Percentiles rank a stretch among this genome's conserved stretches.
These are phyloP conservation scores for Pteromalus puparum DNA, from an alignment of 1,140 invertebrate genomes.

Conservation along the genomic window DNA sequence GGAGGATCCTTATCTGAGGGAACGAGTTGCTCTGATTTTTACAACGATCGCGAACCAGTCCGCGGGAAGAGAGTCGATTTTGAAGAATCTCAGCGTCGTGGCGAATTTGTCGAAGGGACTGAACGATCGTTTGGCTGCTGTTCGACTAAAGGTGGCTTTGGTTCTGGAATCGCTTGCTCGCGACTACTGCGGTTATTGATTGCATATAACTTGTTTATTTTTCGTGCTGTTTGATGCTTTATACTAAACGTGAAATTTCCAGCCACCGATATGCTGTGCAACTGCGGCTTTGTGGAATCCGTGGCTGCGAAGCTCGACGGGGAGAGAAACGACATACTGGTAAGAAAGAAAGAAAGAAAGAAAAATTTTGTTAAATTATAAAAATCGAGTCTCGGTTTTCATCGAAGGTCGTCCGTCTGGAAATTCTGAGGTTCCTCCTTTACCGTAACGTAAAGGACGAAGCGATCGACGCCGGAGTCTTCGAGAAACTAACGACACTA, in stretches of 20 bases:
- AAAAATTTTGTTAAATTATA: not conserved
- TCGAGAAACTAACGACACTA: constrained; percentile 56
- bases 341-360: not conserved
- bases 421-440: constrained; percentile 55
- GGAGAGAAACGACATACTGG: constrained; percentile 57
- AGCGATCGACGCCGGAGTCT: constrained; percentile 54
- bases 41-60: constrained; percentile 57
- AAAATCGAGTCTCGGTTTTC: not conserved
- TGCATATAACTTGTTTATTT: not conserved
- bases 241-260: not conserved
- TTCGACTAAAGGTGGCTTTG: constrained; percentile 56
- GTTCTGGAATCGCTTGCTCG: constrained; percentile 57
- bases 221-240: no score
- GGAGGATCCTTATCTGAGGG: constrained; percentile 58
- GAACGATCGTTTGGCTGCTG: constrained; percentile 51
- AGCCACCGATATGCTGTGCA: constrained; percentile 56
- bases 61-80: constrained; percentile 56
- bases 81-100: constrained; percentile 53
- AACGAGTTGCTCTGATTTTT: constrained; percentile 57
- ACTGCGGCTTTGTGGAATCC: constrained; percentile 52
- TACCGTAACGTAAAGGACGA: constrained; percentile 50
- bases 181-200: constrained; percentile 26
- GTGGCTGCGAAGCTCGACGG: constrained; percentile 49
- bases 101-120: constrained; percentile 55
- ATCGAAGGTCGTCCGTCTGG: constrained; percentile 54